phyloP scores from a whole-genome alignment of 2,797 vertebrate species.

The Oreonectes daqikongensis region DNA sequence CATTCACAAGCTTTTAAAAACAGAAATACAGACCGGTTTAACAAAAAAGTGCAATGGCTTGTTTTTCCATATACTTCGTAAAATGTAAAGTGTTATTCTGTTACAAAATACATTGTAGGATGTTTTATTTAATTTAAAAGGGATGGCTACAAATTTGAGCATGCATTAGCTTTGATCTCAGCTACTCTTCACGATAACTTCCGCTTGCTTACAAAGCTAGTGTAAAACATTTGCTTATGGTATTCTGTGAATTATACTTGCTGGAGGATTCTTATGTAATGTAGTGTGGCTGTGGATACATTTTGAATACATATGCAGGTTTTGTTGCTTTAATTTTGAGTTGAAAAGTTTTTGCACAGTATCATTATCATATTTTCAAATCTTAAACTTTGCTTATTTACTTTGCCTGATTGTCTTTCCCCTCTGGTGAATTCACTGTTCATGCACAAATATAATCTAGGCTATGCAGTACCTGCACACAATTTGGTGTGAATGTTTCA shows the following conservation, averaged over 20 bases:
- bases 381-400: not conserved
- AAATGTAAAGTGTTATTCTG: not conserved
- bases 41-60: not conserved
- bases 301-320: conserved; percentile 47
- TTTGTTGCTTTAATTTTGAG: conserved; percentile 47
- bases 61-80: not conserved
- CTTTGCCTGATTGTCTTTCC: conserved; percentile 41
- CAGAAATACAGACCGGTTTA: not conserved
- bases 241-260: conserved; percentile 19
- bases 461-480: conserved; percentile 62
- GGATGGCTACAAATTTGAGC: not conserved
- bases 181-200: not conserved
- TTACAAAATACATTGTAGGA: not conserved
- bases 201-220: not conserved
- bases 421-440: not conserved
- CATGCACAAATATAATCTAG: conserved; percentile 44
- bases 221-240: not conserved
- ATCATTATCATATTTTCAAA: conserved; percentile 47
- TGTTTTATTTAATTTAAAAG: conserved; percentile 24
- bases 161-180: not conserved
- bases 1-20: conserved; percentile 1
- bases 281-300: not conserved
- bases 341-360: conserved; percentile 40
- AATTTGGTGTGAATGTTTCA: conserved; percentile 1
- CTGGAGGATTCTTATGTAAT: not conserved